Percentiles rank a stretch among this genome's conserved stretches.
These are phyloP conservation scores for Cathartes aura DNA, from an alignment of 2,113 vertebrate genomes.

Conservation along the genomic window DNA sequence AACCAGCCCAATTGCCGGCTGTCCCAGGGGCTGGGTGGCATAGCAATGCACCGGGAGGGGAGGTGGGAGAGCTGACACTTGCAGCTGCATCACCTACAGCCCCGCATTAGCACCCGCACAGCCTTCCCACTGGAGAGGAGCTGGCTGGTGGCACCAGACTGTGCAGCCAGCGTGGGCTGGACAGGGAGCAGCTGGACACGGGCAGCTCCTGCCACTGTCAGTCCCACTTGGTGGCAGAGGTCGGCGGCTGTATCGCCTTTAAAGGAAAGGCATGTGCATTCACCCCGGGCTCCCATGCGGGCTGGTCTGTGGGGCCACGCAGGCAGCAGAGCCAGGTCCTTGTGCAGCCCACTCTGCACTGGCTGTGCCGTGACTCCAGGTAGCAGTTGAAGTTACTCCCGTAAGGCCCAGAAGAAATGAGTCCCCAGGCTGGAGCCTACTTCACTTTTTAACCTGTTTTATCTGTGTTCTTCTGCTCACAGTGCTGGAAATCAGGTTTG, in stretches of 20 bases:
- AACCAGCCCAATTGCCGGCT: neutral
- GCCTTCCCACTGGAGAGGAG: neutral
- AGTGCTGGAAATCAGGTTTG: neutral
- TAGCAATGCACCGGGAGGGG: rapidly evolving
- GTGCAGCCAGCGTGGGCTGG: neutral
- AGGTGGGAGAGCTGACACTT: neutral
- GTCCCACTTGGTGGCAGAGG: neutral
- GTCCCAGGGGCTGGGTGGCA: neutral
- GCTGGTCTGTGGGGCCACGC: neutral
- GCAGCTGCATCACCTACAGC: neutral
- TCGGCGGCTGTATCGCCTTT: neutral
- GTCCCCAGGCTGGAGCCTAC: neutral
- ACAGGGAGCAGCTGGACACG: neutral
- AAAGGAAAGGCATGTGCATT: conserved; percentile 39
- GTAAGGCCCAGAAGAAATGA: neutral
- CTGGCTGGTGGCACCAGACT: neutral
- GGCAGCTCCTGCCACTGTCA: neutral
- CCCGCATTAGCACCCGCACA: rapidly evolving
- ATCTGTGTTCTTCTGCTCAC: neutral
- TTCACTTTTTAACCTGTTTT: neutral
- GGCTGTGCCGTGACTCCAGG: neutral
- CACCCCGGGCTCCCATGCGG: neutral
- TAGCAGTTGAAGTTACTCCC: neutral
- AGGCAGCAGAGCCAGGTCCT: neutral
- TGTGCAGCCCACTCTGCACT: neutral